Conservation (phyloP, 2,797 vertebrate genomes). For the Galago senegalensis region DNA sequence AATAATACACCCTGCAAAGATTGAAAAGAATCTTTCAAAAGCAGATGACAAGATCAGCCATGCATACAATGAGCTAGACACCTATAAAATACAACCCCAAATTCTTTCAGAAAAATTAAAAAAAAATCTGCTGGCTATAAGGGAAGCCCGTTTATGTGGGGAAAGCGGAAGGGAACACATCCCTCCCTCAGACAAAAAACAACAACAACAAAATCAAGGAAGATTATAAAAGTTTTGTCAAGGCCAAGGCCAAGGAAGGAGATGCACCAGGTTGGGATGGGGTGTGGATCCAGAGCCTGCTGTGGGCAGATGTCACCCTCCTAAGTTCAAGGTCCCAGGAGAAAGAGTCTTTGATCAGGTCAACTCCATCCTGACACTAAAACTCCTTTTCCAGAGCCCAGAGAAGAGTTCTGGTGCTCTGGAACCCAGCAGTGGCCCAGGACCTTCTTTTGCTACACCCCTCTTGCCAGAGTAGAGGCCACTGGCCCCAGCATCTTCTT, state of each 20-base stretch:
- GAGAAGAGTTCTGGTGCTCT: neutral
- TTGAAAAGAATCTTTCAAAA: slow-evolving; percentile 38
- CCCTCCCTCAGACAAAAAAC: neutral
- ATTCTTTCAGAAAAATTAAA: slow-evolving; percentile 13
- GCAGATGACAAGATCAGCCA: neutral
- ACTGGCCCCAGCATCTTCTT: neutral
- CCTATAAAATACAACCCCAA: neutral
- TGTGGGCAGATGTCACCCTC: neutral
- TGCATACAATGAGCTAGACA: neutral
- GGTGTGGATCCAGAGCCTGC: neutral
- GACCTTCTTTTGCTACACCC: neutral
- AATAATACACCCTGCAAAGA: slow-evolving; percentile 4
- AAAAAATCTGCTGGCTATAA: neutral
- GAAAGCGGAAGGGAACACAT: neutral
- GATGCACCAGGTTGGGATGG: neutral
- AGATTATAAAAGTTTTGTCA: neutral
- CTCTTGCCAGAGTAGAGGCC: neutral
- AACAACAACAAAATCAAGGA: neutral
- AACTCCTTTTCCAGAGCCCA: neutral
- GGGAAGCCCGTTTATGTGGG: slow-evolving; percentile 46
- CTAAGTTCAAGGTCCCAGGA: neutral
- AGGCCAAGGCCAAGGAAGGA: neutral
- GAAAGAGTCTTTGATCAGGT: neutral
- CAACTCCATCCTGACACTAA: too few species aligned
- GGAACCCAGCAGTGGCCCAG: neutral